Base-by-base conservation (phyloP, 2,888 invertebrate species). In the Hartigia nigra region DNA sequence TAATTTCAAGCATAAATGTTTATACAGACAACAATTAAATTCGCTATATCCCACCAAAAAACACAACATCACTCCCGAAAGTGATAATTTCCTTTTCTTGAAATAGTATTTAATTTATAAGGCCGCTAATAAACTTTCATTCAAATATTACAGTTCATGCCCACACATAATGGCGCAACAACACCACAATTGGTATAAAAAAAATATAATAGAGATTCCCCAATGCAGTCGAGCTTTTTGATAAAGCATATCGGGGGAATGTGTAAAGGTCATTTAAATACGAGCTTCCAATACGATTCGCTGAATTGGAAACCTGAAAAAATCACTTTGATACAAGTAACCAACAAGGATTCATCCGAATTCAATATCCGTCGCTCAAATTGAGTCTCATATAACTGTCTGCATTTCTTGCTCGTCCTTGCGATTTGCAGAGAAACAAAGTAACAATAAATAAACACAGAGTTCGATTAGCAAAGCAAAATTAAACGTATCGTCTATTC, bases 401-500 rank as follows among this genome's bases (percentile, higher is more conserved):
- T 55, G 23, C 23, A 23, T 55, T 55, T 55, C 55, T 55, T 55
- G 55, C 55, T 55, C 9, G 23, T 55, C 55, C 1, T 55, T 23
- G 55, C 23, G 55, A 55, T 55, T 55, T 23, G 55, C 55, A 55
- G 55, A 55, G 55, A 55, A 23, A 55, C 55, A 23, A 23, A 55
- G 23, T 55, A 55, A 55, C 55, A 23, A 23, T 55, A 55, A 55
- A 55, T 55, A 55, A 23, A 23, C 55, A 23, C 23, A 9, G 23
- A 55, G 55, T 55, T 23, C 23, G 55, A 55, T 55, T 55, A 23
- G 55, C 23, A 55, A 23, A 23, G 23, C 5, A 2, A 55, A 55
- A 55, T 79, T 85, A 91, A 75, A 90, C 90, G 81, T 90, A 91
- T 81, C 91, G 85, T 79, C 91, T 88, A 85, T 91, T 91, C 86